Conservation (phyloP, 2,888 invertebrate species). For the Cecidostiba fungosa region DNA sequence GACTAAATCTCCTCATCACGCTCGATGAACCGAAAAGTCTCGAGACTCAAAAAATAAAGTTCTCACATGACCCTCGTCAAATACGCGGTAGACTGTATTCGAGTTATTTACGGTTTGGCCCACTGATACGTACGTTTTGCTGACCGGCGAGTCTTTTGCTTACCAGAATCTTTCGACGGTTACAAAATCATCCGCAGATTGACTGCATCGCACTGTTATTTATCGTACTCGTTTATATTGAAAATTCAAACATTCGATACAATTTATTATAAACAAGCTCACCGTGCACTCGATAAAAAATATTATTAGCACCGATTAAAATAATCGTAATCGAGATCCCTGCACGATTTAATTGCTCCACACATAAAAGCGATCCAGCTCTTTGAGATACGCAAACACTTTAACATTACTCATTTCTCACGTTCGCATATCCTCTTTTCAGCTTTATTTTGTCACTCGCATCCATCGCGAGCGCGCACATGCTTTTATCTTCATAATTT, state of each 20-base stretch:
- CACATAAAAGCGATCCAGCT: not conserved
- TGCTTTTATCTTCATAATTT: slow-evolving; percentile 56
- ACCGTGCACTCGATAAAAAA: no score
- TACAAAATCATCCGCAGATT: no score
- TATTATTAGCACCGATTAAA: no score
- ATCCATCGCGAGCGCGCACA: not conserved
- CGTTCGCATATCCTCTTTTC: slow-evolving; percentile 8
- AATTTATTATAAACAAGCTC: no score
- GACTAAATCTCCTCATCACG: not conserved
- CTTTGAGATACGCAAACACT: slow-evolving; percentile 38
- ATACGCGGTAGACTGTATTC: not conserved
- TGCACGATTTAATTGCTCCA: no score
- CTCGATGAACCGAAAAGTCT: not conserved
- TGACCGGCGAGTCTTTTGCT: slow-evolving; percentile 10
- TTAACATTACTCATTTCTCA: not conserved
- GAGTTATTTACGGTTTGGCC: not conserved
- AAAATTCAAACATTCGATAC: no score
- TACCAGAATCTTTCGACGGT: not conserved
- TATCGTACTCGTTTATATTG: no score
- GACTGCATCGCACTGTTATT: no score
- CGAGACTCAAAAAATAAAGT: not conserved
- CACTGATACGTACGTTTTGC: not conserved
- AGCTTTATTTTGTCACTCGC: slow-evolving; percentile 36
- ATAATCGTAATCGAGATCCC: no score
- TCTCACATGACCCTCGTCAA: not conserved